Evolutionary conservation across 1,140 invertebrate genomes (phyloP).

Genomic region (Lordiphosa mommai): DNA sequence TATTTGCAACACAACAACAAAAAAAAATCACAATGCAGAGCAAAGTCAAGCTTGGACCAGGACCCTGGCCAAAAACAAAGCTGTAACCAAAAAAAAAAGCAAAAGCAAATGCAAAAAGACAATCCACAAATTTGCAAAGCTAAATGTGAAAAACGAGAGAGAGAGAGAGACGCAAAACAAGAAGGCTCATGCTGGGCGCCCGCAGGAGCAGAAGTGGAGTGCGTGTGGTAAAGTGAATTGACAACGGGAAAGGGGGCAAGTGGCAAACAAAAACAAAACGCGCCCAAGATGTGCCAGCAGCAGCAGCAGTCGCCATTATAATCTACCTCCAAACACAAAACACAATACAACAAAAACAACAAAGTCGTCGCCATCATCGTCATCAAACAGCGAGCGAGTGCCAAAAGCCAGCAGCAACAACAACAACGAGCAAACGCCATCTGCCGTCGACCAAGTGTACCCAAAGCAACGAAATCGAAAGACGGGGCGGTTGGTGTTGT

Average conservation of each 20-base stretch:
- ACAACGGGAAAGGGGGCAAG: neutral
- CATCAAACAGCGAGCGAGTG: neutral
- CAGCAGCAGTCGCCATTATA: neutral
- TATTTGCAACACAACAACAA: neutral
- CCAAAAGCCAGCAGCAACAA: constrained; percentile 20
- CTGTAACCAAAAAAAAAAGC: constrained; percentile 3
- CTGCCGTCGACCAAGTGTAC: neutral
- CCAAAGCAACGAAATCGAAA: neutral
- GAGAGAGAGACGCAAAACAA: constrained; percentile 25
- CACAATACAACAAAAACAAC: constrained; percentile 16
- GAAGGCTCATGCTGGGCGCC: constrained; percentile 53
- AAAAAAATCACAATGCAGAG: constrained; percentile 2
- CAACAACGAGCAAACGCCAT: neutral
- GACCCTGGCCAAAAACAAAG: constrained; percentile 48
- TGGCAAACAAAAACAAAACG: neutral
- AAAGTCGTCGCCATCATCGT: constrained; percentile 17
- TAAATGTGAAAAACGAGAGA: constrained; percentile 26
- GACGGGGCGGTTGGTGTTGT: too few relatives aligned
- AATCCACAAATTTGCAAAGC: constrained; percentile 11
- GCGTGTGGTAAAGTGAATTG: constrained; percentile 7
- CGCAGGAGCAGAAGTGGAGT: constrained; percentile 6
- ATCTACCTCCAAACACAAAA: constrained; percentile 25
- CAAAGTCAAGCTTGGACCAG: constrained; percentile 14
- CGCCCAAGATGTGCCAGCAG: too few relatives aligned
- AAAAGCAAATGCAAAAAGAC: constrained; percentile 8